Percentiles rank a stretch among this genome's conserved stretches.
Evolutionary conservation across 2,797 vertebrate species (phyloP).

Genomic region (Euphonia xanthogaster): DNA sequence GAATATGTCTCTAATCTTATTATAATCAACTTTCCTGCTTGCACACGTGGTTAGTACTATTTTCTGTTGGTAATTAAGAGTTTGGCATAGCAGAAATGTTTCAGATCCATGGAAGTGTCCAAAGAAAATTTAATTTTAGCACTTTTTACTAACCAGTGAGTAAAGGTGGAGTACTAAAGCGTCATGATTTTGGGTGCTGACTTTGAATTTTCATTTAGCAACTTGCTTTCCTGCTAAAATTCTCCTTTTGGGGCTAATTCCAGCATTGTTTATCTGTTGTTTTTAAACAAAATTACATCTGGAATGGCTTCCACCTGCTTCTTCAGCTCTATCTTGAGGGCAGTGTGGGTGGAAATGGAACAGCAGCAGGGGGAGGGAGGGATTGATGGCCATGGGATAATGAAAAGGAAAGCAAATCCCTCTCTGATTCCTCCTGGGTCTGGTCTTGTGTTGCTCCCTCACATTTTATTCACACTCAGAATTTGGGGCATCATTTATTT

Average conservation of each 20-base stretch:
- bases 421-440: neutral
- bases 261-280: neutral
- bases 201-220: neutral
- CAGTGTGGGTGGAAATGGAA: neutral
- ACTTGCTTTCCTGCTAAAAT: neutral
- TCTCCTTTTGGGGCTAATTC: neutral
- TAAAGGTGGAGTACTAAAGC: neutral
- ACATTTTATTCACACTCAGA: neutral
- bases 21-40: neutral
- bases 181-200: neutral
- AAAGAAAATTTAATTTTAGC: neutral
- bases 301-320: neutral
- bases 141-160: neutral
- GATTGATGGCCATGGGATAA: rapidly evolving
- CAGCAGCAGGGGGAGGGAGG: neutral
- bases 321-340: neutral
- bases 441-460: neutral
- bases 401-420: neutral
- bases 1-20: neutral
- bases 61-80: neutral
- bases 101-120: neutral
- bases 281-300: neutral
- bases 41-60: rapidly evolving
- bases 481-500: rapidly evolving
- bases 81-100: neutral